Evolutionary conservation across 35 echinoderm and acorn worm genomes (phyloP), one percentile per base, ranked within the genome.

Genomic region (Acanthaster planci): DNA sequence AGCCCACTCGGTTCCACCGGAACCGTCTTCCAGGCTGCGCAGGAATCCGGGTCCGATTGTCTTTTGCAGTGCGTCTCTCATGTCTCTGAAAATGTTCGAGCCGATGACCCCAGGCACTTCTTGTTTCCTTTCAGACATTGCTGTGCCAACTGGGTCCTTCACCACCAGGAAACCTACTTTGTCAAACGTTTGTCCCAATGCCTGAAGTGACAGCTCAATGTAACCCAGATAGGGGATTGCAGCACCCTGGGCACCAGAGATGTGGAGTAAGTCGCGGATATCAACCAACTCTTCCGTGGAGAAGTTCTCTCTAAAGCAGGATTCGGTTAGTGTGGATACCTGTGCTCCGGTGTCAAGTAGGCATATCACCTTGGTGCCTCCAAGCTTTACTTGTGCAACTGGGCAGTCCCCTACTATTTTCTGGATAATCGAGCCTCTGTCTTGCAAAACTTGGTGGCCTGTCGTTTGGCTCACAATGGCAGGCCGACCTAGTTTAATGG

Each of bases 221-320:
- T 92, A 92, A 2, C 85, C 93, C 21, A 78, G 21, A 42, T 92
- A 96, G 27, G 93, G 93, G 39, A 96, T 91, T 17, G 82, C 89
- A 30, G 91, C 15, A 1, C 89, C 93, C 60, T 92, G 89, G 9
- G 89, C 80, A n/a, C 80, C 76, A 18, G 84, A 34, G 23, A 91
- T 82, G 8, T 23, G 76, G 7, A 93, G 0, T 55, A 76, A 77
- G 0, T 35, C 30, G 7, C 79, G 64, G 2, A 88, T 76, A 34
- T 87, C 86, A 30, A 55, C 34, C 18, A 53, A 72, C n/a, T 77
- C 55, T 14, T n/a, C n/a, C n/a, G n/a, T n/a, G n/a, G n/a, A n/a
- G n/a, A n/a, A 80, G 77, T 91, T 78, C 58, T 91, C 40, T 53
- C 78, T 91, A 55, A 79, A 91, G 64, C 91, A 96, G 14, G 55